These are phyloP conservation scores for Zootermopsis nevadensis DNA, from an alignment of 2,888 invertebrate genomes.

Conservation along the genomic window DNA sequence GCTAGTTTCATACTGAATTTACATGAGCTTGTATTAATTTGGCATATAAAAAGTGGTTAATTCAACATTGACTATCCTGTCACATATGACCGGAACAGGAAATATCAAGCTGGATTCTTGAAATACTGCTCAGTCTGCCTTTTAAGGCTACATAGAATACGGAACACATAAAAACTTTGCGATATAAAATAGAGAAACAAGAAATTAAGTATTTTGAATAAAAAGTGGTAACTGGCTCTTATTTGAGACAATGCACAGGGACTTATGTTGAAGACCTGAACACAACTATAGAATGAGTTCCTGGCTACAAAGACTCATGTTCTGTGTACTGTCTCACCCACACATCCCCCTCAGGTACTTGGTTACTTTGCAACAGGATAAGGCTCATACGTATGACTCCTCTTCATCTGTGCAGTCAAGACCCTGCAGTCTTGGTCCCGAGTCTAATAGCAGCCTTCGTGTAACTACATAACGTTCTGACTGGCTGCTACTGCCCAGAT, in stretches of 20 bases:
- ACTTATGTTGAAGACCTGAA: not conserved
- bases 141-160: not conserved
- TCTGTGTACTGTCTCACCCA: not conserved
- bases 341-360: slow-evolving; percentile 10
- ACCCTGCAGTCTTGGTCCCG: slow-evolving; percentile 38
- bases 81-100: not conserved
- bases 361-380: not conserved
- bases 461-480: slow-evolving; percentile 56
- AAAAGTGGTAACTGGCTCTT: slow-evolving; percentile 33
- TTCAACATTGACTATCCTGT: not conserved
- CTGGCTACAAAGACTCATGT: not conserved
- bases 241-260: not conserved
- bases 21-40: slow-evolving; percentile 3
- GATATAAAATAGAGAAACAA: slow-evolving; percentile 8
- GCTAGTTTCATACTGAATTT: not conserved
- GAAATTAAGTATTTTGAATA: not conserved
- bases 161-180: not conserved
- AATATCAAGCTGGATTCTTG: not conserved
- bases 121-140: slow-evolving; percentile 2
- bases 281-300: no score
- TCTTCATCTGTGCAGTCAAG: slow-evolving; percentile 56
- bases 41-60: not conserved
- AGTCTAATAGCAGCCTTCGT: slow-evolving; percentile 40
- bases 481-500: slow-evolving; percentile 58
- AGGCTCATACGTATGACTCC: slow-evolving; percentile 59